phyloP scores from a whole-genome alignment of 2,888 invertebrate species.

The Agrotis puta region DNA sequence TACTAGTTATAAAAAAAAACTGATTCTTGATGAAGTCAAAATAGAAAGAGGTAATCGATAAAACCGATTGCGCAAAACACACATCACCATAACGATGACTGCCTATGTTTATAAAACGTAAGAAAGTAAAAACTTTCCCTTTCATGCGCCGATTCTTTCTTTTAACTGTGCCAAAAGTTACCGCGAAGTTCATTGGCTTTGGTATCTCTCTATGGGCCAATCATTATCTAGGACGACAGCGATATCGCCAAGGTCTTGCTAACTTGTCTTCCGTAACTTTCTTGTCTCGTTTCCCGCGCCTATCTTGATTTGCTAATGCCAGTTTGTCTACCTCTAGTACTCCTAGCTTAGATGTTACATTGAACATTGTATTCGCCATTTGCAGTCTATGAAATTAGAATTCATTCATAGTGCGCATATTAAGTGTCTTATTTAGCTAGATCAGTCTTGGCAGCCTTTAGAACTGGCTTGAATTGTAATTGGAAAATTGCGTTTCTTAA shows the following conservation, averaged over 20 bases:
- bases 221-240: conserved; percentile 57
- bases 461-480: conserved; percentile 55
- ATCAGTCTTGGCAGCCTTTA: conserved; percentile 42
- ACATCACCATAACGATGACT: conserved; percentile 14
- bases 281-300: conserved; percentile 49
- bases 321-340: conserved; percentile 26
- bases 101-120: conserved; percentile 35
- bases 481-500: conserved; percentile 53
- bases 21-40: conserved; percentile 11
- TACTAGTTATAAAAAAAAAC: conserved; percentile 1
- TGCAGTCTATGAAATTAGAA: conserved; percentile 50
- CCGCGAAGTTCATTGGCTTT: conserved; percentile 61
- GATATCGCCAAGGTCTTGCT: conserved; percentile 59
- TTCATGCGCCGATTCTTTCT: conserved; percentile 52
- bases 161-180: conserved; percentile 55
- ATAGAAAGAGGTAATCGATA: conserved; percentile 18
- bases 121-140: conserved; percentile 60
- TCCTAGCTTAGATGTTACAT: conserved; percentile 20
- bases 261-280: conserved; percentile 54
- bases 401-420: conserved; percentile 51
- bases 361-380: conserved; percentile 29
- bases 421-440: conserved; percentile 46
- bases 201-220: conserved; percentile 58
- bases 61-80: conserved; percentile 44
- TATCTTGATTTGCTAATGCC: conserved; percentile 51